phyloP scores from a whole-genome alignment of 1,140 invertebrate species.

The Formica exsecta region DNA sequence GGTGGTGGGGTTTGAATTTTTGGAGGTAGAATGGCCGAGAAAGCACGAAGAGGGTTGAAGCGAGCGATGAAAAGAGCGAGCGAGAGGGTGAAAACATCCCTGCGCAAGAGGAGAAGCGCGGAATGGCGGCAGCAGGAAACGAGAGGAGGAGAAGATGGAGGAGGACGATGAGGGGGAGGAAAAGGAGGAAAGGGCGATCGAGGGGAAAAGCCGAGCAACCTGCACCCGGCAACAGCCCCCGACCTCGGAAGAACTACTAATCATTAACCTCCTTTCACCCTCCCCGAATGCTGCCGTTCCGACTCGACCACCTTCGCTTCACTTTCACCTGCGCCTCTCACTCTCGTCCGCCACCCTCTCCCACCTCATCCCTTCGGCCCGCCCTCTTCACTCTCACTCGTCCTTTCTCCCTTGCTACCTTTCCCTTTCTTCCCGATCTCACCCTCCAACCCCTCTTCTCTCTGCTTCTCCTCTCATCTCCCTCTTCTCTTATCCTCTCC shows the following conservation, averaged over 20 bases:
- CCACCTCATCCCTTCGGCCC: background rate
- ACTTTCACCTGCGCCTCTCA: slow-evolving; percentile 82
- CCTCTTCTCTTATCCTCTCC: background rate
- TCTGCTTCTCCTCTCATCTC: background rate
- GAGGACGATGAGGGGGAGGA: slow-evolving; percentile 63
- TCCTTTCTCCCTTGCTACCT: slow-evolving; percentile 64
- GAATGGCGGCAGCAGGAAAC: slow-evolving; percentile 63
- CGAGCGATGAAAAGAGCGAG: slow-evolving; percentile 78
- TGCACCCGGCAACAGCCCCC: slow-evolving; percentile 85
- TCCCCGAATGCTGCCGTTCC: slow-evolving; percentile 70
- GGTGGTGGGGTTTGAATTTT: slow-evolving; percentile 77
- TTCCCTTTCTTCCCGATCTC: slow-evolving; percentile 77
- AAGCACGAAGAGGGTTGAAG: slow-evolving; percentile 78
- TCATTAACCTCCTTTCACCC: slow-evolving; percentile 84
- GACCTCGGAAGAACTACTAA: slow-evolving; percentile 84
- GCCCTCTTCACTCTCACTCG: slow-evolving; percentile 25
- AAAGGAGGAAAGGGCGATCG: slow-evolving; percentile 55
- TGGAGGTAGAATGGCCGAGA: slow-evolving; percentile 71
- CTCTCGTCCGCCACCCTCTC: slow-evolving; percentile 77
- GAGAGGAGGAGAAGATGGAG: slow-evolving; percentile 68
- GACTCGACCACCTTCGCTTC: slow-evolving; percentile 78
- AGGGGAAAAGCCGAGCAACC: slow-evolving; percentile 77
- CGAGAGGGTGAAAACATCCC: slow-evolving; percentile 31
- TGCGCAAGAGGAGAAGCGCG: slow-evolving; percentile 66
- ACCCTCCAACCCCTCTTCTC: background rate